Evolutionary conservation across 2,888 invertebrate species (phyloP).

Genomic region (Xanthia togata): DNA sequence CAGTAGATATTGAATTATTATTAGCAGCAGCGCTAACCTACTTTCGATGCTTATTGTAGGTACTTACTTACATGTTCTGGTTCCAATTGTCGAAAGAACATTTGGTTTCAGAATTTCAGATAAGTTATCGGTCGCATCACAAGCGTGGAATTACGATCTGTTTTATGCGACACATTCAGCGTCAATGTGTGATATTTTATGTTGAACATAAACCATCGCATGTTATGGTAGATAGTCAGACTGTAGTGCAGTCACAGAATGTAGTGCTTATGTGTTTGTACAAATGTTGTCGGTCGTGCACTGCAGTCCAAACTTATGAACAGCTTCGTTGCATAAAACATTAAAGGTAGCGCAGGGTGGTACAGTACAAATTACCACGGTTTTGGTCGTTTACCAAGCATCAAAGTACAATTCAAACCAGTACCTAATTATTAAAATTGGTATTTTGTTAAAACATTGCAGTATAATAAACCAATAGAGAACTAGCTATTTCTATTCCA

Average conservation of each 20-base stretch:
- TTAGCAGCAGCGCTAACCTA: neutral
- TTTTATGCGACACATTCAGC: slow-evolving; percentile 24
- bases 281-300: neutral
- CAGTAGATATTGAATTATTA: too few species aligned
- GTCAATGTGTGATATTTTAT: slow-evolving; percentile 7
- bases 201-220: slow-evolving; percentile 19
- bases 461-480: neutral
- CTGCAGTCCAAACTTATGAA: slow-evolving; percentile 9
- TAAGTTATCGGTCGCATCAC: neutral
- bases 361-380: neutral
- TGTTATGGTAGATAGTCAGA: slow-evolving; percentile 2
- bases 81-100: slow-evolving; percentile 6
- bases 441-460: slow-evolving; percentile 2
- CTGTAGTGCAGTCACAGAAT: neutral
- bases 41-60: neutral
- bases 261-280: neutral
- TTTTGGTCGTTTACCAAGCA: neutral
- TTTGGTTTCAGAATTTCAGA: slow-evolving; percentile 21
- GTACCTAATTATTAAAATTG: slow-evolving; percentile 3
- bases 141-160: slow-evolving; percentile 13
- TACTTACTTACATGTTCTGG: neutral
- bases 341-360: neutral
- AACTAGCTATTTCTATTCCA: slow-evolving; percentile 18
- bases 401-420: neutral
- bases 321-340: neutral